phyloP scores from a whole-genome alignment of 2,113 vertebrate species.

The Thomomys bottae region DNA sequence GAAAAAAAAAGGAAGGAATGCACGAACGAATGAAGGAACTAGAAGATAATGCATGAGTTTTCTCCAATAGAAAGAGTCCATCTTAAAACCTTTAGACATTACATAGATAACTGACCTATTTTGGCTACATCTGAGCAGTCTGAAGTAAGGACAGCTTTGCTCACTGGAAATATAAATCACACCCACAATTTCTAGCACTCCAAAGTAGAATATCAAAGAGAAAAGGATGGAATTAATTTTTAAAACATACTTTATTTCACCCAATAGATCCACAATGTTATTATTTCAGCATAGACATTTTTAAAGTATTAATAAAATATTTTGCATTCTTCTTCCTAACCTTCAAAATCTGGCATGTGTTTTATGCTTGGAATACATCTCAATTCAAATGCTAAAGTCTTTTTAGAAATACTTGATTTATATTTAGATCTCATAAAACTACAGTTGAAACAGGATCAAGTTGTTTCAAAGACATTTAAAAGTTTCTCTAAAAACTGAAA shows the following conservation, averaged over 20 bases:
- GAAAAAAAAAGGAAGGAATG: no score
- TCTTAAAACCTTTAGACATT: neutral
- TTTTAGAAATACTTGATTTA: constrained; percentile 46
- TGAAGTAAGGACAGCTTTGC: neutral
- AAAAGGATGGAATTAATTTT: constrained; percentile 48
- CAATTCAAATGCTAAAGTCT: constrained; percentile 9
- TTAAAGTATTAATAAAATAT: constrained; percentile 53
- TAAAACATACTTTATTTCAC: constrained; percentile 55
- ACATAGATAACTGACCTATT: neutral
- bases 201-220: constrained; percentile 2
- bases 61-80: neutral
- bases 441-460: constrained; percentile 20
- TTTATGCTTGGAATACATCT: constrained; percentile 12
- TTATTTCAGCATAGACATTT: constrained; percentile 18
- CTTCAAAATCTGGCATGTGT: constrained; percentile 36
- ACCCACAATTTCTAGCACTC: neutral
- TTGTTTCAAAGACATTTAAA: constrained; percentile 20
- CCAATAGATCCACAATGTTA: neutral
- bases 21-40: no score
- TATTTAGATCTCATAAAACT: constrained; percentile 11
- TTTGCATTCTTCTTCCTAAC: constrained; percentile 33
- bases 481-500: constrained; percentile 12
- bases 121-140: neutral
- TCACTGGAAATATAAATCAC: neutral
- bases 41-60: neutral